Evolutionary conservation across 2,888 invertebrate genomes (phyloP).

Genomic region (Rhaphigaster nebulosa): DNA sequence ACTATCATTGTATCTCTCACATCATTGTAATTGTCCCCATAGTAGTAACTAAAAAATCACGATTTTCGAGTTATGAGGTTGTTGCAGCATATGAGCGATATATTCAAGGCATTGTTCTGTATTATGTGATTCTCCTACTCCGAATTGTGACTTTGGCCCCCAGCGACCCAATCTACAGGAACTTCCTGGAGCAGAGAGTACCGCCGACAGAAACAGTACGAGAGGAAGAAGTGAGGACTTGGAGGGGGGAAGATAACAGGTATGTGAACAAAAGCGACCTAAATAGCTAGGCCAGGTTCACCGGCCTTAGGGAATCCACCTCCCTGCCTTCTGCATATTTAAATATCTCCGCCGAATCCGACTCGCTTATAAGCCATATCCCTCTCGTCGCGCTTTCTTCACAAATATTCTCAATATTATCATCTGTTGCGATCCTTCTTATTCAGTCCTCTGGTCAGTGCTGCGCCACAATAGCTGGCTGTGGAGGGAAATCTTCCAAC

Average conservation of each 20-base stretch:
- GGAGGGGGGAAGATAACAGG: conserved; percentile 39
- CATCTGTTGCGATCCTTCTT: neutral
- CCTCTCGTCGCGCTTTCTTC: conserved; percentile 3
- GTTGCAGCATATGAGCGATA: too few species aligned
- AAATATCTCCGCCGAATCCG: conserved; percentile 25
- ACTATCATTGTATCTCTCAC: too few species aligned
- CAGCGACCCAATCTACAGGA: too few species aligned
- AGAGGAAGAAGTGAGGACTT: neutral
- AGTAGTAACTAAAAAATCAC: too few species aligned
- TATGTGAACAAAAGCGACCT: conserved; percentile 49
- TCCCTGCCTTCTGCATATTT: conserved; percentile 34
- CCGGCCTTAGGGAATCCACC: conserved; percentile 41
- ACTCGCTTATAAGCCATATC: conserved; percentile 8
- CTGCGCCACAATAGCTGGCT: neutral
- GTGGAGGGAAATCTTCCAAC: neutral
- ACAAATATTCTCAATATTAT: neutral
- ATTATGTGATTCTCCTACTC: neutral
- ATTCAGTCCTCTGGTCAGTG: neutral
- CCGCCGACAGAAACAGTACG: neutral
- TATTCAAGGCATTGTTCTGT: too few species aligned
- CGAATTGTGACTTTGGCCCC: neutral
- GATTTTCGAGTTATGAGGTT: too few species aligned
- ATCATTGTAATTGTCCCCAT: too few species aligned
- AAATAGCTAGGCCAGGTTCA: conserved; percentile 43
- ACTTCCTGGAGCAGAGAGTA: neutral